Conservation (phyloP, 2,113 vertebrate species). For the Stomatorhinus ivindoensis region DNA sequence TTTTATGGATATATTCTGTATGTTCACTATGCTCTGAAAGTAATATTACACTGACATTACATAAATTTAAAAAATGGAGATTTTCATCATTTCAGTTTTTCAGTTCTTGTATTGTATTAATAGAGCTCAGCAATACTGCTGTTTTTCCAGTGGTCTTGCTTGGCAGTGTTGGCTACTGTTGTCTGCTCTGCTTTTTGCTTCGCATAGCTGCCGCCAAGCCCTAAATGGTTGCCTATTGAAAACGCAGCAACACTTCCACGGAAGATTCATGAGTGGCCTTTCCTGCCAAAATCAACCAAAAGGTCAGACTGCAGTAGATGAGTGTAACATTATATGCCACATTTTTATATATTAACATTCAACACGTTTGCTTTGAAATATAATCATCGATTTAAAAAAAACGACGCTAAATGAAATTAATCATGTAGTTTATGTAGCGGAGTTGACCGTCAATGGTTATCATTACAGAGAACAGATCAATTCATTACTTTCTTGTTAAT, state of each 20-base stretch:
- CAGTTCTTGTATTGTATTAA: not conserved
- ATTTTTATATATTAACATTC: not conserved
- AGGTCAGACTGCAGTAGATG: not conserved
- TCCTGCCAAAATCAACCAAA: not conserved
- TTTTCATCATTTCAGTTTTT: not conserved
- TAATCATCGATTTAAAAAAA: not conserved
- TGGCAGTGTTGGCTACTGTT: not conserved
- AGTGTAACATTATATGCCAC: not conserved
- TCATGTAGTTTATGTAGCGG: not conserved
- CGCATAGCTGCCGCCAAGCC: not conserved
- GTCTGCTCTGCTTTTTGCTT: not conserved
- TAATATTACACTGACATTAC: not conserved
- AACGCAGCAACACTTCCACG: not conserved
- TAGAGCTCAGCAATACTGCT: not conserved
- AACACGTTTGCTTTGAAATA: not conserved
- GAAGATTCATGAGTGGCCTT: not conserved
- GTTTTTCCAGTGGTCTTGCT: not conserved
- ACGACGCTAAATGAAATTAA: not conserved
- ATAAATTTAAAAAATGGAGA: not conserved
- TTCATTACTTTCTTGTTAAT: not conserved
- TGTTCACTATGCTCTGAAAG: not conserved
- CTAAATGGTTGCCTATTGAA: not conserved
- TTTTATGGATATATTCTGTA: not conserved
- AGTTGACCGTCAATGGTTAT: not conserved
- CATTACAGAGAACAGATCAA: not conserved